phyloP scores from a whole-genome alignment of 2,113 vertebrate species.

The Rattus norvegicus region DNA sequence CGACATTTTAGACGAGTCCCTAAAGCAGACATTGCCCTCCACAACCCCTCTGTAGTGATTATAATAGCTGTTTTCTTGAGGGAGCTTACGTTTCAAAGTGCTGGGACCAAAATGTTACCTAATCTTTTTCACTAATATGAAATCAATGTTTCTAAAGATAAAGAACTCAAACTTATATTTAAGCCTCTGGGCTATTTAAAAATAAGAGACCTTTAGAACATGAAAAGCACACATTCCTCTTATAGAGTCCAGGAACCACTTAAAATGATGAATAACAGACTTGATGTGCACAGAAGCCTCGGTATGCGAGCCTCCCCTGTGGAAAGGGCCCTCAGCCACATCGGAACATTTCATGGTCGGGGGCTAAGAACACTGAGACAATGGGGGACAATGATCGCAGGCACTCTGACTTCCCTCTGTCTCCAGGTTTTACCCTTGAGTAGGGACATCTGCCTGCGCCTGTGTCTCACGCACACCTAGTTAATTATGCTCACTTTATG shows the following conservation, averaged over 20 bases:
- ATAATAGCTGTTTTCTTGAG: constrained; percentile 8
- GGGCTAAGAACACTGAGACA: constrained; percentile 66
- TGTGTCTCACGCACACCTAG: not conserved
- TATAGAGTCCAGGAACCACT: constrained; percentile 32
- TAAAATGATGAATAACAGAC: constrained; percentile 15
- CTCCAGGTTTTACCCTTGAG: constrained; percentile 84
- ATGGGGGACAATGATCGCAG: not conserved
- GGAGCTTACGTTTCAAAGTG: constrained; percentile 43
- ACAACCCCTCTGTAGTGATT: not conserved
- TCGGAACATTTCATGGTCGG: not conserved
- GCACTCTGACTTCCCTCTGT: constrained; percentile 70
- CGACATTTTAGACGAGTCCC: constrained; percentile 6
- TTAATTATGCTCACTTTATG: constrained; percentile 82
- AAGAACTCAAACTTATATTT: constrained; percentile 56
- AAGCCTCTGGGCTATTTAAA: constrained; percentile 49
- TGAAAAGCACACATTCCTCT: constrained; percentile 23
- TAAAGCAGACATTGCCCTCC: not conserved
- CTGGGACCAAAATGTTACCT: constrained; percentile 19
- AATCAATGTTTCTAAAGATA: constrained; percentile 57
- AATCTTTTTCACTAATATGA: constrained; percentile 46
- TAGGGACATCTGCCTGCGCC: constrained; percentile 20
- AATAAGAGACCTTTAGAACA: constrained; percentile 55
- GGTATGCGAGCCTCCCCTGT: constrained; percentile 21
- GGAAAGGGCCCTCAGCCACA: constrained; percentile 35
- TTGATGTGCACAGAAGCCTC: constrained; percentile 52